Base-by-base conservation (phyloP, 2,797 vertebrate species). In the Nothura maculosa region DNA sequence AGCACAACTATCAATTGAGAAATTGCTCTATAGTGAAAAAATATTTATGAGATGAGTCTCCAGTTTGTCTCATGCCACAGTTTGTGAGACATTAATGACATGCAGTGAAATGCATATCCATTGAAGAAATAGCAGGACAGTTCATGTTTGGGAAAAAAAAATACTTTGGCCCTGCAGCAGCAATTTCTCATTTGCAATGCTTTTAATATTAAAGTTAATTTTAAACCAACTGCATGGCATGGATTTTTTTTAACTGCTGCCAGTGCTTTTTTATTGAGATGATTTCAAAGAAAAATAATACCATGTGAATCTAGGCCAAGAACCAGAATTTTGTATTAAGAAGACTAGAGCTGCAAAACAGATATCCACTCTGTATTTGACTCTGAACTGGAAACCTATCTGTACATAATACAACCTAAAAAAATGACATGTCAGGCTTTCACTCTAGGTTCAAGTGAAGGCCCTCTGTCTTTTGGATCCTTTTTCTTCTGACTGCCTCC, bases 301-400 rank as follows among this genome's bases (percentile, higher is more conserved):
- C 9, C 5, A 8, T 21, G n/a, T 64, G 68, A 60, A 62, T 8
- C 34, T 8, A 52, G 48, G 40, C 14, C 52, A 55, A 7, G 30
- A 87, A 12, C 4, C 24, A 43, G 54, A 79, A 36, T 9, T 8
- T 25, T 7, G 32, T 38, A 16, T 2, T 47, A 43, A 78, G 38
- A 8, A 48, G 70, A 72, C 34, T n/a, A 84, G 50, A 74, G 40
- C 40, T 87, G 61, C 25, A n/a, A 69, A 75, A 16, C 4, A 13
- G 25, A 58, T 1, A 0, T 8, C 8, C 20, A 32, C 22, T 20
- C 48, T 17, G 8, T 27, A 10, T 55, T 21, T 55, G 21, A 4
- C 48, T 50, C 19, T 2, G 3, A 12, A 55, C 22, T 19, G 25
- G 63, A 82, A 92, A 72, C 19, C 36, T 28, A 6, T 27, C 13